These are phyloP conservation scores for Cheilosia urbana DNA, from an alignment of 2,888 invertebrate species.

Conservation along the genomic window DNA sequence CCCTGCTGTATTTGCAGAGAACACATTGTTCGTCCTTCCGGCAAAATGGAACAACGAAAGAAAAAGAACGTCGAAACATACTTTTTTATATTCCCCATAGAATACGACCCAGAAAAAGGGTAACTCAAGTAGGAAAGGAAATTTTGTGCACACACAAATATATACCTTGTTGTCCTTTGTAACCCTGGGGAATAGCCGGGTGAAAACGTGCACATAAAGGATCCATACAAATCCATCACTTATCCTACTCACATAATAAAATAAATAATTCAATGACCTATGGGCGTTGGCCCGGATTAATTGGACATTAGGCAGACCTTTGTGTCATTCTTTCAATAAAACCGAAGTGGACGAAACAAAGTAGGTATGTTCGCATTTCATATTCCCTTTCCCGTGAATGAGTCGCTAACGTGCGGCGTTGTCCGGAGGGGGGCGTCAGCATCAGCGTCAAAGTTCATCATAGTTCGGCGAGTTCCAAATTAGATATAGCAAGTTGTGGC, in stretches of 20 bases:
- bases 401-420: slow-evolving; percentile 23
- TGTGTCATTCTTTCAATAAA: slow-evolving; percentile 53
- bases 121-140: neutral
- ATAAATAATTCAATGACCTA: slow-evolving; percentile 65
- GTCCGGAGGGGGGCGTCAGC: slow-evolving; percentile 6
- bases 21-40: slow-evolving; percentile 37
- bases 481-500: slow-evolving; percentile 43
- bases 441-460: slow-evolving; percentile 34
- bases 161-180: neutral
- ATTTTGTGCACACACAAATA: neutral
- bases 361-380: slow-evolving; percentile 42
- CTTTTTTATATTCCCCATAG: slow-evolving; percentile 34
- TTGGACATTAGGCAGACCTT: slow-evolving; percentile 60
- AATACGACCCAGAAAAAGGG: slow-evolving; percentile 8
- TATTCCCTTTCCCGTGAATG: slow-evolving; percentile 54
- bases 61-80: slow-evolving; percentile 24
- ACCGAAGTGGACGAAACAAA: slow-evolving; percentile 48
- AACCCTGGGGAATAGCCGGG: slow-evolving; percentile 32
- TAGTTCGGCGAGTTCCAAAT: slow-evolving; percentile 59
- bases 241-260: slow-evolving; percentile 53
- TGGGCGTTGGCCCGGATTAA: slow-evolving; percentile 60
- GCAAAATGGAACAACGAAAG: neutral
- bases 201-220: slow-evolving; percentile 23
- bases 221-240: slow-evolving; percentile 40
- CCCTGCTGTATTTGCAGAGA: slow-evolving; percentile 5